Base-by-base conservation (phyloP, 2,888 invertebrate genomes). In the Eretmocerus hayati region DNA sequence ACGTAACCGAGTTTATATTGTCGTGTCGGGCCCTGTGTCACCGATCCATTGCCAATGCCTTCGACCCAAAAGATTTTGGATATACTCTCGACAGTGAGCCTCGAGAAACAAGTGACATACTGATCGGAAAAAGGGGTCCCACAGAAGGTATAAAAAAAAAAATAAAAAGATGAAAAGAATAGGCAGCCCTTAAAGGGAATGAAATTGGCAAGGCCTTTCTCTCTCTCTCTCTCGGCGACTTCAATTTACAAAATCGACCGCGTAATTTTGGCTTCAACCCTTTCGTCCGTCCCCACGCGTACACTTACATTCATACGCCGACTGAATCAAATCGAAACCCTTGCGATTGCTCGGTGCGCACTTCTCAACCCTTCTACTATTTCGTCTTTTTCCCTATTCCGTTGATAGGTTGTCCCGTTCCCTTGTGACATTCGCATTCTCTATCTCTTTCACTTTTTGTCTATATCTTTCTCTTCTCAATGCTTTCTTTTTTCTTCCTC, bases 181-280 rank as follows among this genome's bases (percentile, higher is more conserved):
- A 18, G 45, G 38, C 13, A 37, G 13, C 42, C 46, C n/a, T 46
- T 43, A 38, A 49, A 48, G 18, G 46, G 48, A 48, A 38, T 42
- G 50, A 53, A 53, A 53, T 53, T 53, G 53, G 44, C 53, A 45
- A 45, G 50, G 47, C 50, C 31, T 36, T n/a, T n/a, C n/a, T n/a
- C n/a, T n/a, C n/a, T n/a, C n/a, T n/a, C n/a, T n/a, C n/a, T n/a
- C n/a, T n/a, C 36, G 20, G 40, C 49, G 49, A 53, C 41, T 53
- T 50, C 50, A 50, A 53, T 50, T 50, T 53, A 47, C 45, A 53
- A 53, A 53, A 53, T 53, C 53, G 53, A 53, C 48, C 53, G 53
- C 53, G 50, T 50, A 49, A 53, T 53, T 53, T 53, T 31, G 42
- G 49, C 16, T 31, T 41, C 45, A 48, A 52, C 45, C 48, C 52